Evolutionary conservation across 2,797 vertebrate genomes (phyloP).

Genomic region (Coendou prehensilis): DNA sequence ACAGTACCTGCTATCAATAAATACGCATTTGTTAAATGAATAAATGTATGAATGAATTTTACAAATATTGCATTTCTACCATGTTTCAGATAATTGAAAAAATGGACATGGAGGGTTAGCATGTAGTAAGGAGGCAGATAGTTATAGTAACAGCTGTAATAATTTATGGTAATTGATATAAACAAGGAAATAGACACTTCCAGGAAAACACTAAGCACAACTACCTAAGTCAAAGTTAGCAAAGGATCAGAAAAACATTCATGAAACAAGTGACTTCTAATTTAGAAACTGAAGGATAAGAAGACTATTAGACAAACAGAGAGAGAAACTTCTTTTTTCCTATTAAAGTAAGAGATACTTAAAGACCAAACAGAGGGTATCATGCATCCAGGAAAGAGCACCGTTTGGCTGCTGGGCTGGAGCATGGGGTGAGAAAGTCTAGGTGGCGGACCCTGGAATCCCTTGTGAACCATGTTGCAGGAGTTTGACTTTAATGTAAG

Average conservation of each 20-base stretch:
- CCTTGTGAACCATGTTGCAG: neutral
- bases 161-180: neutral
- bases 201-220: neutral
- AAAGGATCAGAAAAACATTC: neutral
- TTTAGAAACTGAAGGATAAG: neutral
- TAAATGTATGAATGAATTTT: neutral
- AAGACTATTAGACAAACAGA: neutral
- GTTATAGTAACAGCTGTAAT: neutral
- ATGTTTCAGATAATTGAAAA: slow-evolving; percentile 15
- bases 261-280: neutral
- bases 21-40: neutral
- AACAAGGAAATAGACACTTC: neutral
- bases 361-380: neutral
- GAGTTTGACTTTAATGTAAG: neutral
- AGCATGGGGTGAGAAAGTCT: neutral
- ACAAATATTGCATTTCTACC: neutral
- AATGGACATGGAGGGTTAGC: neutral
- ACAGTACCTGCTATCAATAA: neutral
- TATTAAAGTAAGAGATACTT: neutral
- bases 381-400: neutral
- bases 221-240: neutral
- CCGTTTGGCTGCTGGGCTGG: neutral
- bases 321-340: neutral
- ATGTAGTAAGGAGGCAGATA: neutral
- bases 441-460: rapidly evolving